Evolutionary conservation across 2,888 invertebrate species (phyloP), one percentile per base, ranked within the genome.

Genomic region (Stenodema calcarata): DNA sequence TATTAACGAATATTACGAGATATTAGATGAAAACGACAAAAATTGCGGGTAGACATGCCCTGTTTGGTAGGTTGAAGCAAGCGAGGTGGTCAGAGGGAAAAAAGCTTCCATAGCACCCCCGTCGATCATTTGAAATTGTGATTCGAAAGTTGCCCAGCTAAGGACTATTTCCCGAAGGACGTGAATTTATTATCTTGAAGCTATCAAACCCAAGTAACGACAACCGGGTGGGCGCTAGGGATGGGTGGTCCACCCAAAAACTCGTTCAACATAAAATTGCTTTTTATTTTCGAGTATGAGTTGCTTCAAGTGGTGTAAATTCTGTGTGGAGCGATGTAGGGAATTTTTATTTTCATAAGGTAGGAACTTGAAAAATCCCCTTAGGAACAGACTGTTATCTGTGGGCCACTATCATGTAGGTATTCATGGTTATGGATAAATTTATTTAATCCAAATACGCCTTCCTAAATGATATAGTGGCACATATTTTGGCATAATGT

Each of bases 61-160:
- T 18, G 54, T 18, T 4, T 14, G 54, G n/a, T 7, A 54, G n/a
- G 54, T 42, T 7, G 18, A 54, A 18, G 54, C 54, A 2, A 54
- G 54, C 18, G 18, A 18, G 1, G 42, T 42, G 54, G n/a, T 41
- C 76, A 42, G 35, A 6, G 9, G 41, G 35, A 42, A n/a, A 35
- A 35, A 76, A 76, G 41, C 76, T 41, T 12, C 69, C 62, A 62
- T 81, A 81, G 62, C 62, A 35, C n/a, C 35, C 69, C 41, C 28
- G 54, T 62, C 81, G 81, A 81, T 79, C 47, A 79, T 81, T 81
- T 81, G 81, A 81, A 81, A 81, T 81, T 81, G 81, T 81, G 81
- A 81, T 81, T 81, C 81, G 81, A 44, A 62, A 54, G 35, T 81
- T 81, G 54, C 35, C 81, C 28, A 50, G 28, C 47, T 80, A 47